Evolutionary conservation across 2,113 vertebrate species (phyloP).

Genomic region (Alethe castanea): DNA sequence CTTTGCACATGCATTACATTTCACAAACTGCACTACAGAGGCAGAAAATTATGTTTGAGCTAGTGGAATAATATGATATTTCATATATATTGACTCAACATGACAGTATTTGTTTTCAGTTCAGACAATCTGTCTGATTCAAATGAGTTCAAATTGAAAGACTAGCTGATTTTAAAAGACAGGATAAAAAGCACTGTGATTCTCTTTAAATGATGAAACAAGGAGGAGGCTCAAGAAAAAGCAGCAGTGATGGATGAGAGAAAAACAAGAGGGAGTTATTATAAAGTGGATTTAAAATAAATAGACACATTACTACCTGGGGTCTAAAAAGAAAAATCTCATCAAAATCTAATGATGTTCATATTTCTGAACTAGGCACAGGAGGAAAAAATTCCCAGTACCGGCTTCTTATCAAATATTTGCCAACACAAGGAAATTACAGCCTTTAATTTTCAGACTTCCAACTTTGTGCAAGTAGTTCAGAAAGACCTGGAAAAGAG

Average conservation of each 20-base stretch:
- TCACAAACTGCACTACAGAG: neutral
- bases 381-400: neutral
- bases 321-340: neutral
- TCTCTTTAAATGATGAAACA: neutral
- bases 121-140: neutral
- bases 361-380: neutral
- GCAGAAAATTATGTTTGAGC: neutral
- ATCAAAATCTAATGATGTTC: neutral
- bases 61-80: neutral
- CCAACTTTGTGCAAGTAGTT: neutral
- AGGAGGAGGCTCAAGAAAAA: neutral
- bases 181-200: neutral
- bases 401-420: neutral
- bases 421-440: neutral
- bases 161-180: neutral
- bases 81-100: neutral
- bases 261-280: neutral
- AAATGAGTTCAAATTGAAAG: neutral
- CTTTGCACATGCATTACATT: rapidly evolving
- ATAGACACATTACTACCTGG: neutral
- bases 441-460: neutral
- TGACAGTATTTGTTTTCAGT: neutral
- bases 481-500: neutral
- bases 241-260: neutral
- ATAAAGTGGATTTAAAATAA: neutral